Evolutionary conservation across 1,140 invertebrate species (phyloP).

Genomic region (Drosophila malerkotliana): DNA sequence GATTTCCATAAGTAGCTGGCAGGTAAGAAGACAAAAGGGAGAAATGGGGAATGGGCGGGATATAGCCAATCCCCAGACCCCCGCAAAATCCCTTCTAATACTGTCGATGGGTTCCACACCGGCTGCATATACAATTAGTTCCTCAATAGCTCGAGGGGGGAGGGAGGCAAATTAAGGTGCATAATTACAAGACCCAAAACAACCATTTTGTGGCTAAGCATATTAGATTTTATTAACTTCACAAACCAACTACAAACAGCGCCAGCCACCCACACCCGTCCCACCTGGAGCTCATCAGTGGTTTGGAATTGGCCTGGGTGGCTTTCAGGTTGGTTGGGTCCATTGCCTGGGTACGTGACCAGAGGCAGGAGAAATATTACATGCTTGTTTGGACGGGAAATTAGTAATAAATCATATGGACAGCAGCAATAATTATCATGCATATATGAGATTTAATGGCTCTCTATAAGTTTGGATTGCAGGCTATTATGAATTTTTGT

Average conservation of each 20-base stretch:
- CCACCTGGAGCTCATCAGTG: constrained; percentile 6
- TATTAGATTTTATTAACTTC: constrained; percentile 80
- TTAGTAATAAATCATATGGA: constrained; percentile 29
- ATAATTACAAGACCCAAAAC: constrained; percentile 79
- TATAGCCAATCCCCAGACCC: constrained; percentile 14
- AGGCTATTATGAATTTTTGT: no score
- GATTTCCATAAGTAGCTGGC: constrained; percentile 69
- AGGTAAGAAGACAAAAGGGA: constrained; percentile 22
- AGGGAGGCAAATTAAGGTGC: constrained; percentile 64
- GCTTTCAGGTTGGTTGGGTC: constrained; percentile 30
- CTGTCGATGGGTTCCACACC: constrained; percentile 44
- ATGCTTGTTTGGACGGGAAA: constrained; percentile 11
- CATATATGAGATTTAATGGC: constrained; percentile 4
- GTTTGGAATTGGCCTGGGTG: neutral
- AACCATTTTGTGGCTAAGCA: constrained; percentile 75
- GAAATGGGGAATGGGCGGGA: neutral
- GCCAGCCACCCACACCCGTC: neutral
- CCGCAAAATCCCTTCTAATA: constrained; percentile 43
- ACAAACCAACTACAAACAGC: constrained; percentile 21
- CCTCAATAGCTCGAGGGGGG: constrained; percentile 15
- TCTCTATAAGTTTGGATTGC: constrained; percentile 2
- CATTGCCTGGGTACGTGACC: constrained; percentile 34
- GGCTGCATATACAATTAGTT: constrained; percentile 74
- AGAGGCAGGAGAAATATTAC: constrained; percentile 36
- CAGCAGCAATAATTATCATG: constrained; percentile 6